Evolutionary conservation across 1,140 invertebrate species (phyloP).

Genomic region (Parapsyche elsis): DNA sequence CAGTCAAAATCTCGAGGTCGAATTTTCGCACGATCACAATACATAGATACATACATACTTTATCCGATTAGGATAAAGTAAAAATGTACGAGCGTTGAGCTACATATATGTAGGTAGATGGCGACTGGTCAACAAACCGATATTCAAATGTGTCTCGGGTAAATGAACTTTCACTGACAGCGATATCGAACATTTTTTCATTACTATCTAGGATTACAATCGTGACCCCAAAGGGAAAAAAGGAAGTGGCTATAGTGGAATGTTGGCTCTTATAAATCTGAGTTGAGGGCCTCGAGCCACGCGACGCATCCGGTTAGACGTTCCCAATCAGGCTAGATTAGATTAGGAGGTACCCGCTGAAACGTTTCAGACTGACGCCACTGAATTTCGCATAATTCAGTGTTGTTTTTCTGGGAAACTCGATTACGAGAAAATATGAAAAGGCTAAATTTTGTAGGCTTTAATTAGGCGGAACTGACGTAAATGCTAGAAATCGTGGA

Average conservation of each 20-base stretch:
- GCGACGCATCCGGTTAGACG: slow-evolving; percentile 45
- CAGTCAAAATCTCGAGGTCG: too few relatives aligned
- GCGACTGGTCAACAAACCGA: neutral
- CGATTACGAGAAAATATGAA: too few relatives aligned
- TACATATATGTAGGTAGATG: too few relatives aligned
- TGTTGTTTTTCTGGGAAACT: neutral
- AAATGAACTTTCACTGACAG: neutral
- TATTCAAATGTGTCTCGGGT: neutral
- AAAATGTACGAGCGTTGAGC: too few relatives aligned
- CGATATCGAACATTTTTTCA: neutral
- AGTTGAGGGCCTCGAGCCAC: slow-evolving; percentile 32
- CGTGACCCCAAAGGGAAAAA: neutral
- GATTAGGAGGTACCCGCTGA: slow-evolving; percentile 16
- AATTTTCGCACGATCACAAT: too few relatives aligned
- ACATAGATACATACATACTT: too few relatives aligned
- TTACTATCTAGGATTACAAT: neutral
- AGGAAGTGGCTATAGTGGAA: slow-evolving; percentile 33
- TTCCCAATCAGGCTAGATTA: slow-evolving; percentile 39
- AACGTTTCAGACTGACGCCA: slow-evolving; percentile 29
- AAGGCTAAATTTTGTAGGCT: too few relatives aligned
- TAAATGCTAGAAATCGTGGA: too few relatives aligned
- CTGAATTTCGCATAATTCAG: neutral
- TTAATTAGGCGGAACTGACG: too few relatives aligned
- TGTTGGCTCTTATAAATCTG: slow-evolving; percentile 30
- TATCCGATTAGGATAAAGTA: too few relatives aligned